These are phyloP conservation scores for Conopomorpha cramerella DNA, from an alignment of 1,140 invertebrate genomes.

Conservation along the genomic window DNA sequence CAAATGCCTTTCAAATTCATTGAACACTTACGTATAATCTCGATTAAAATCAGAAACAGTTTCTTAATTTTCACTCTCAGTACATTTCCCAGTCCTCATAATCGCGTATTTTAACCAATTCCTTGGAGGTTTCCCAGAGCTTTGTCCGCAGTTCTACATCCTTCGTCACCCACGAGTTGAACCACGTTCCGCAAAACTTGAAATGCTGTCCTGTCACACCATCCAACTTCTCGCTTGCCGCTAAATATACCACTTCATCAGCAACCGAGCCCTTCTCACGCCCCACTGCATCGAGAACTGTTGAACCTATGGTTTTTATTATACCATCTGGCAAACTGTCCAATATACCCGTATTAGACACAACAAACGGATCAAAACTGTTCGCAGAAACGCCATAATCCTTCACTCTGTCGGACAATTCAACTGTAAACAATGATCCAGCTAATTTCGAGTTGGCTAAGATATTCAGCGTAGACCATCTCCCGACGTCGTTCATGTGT, in stretches of 20 bases:
- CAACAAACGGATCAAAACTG: slow-evolving; percentile 64
- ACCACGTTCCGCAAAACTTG: slow-evolving; percentile 38
- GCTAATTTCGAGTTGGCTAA: slow-evolving; percentile 66
- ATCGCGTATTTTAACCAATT: slow-evolving; percentile 18
- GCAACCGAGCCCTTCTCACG: not conserved
- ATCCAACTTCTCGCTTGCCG: slow-evolving; percentile 45
- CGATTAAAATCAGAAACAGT: too few species aligned
- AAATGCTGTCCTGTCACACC: slow-evolving; percentile 59
- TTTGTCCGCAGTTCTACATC: slow-evolving; percentile 18
- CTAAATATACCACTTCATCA: slow-evolving; percentile 39
- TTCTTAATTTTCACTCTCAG: too few species aligned
- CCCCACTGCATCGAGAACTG: not conserved
- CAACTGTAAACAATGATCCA: slow-evolving; percentile 68
- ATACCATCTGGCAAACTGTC: slow-evolving; percentile 16
- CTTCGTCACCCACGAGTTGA: slow-evolving; percentile 15
- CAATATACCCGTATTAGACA: slow-evolving; percentile 40
- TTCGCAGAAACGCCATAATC: slow-evolving; percentile 63
- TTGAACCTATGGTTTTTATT: not conserved
- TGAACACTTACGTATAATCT: too few species aligned
- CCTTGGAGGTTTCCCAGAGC: slow-evolving; percentile 25
- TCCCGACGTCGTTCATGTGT: slow-evolving; percentile 56
- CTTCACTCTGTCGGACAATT: slow-evolving; percentile 63
- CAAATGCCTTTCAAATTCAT: too few species aligned
- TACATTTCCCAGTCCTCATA: slow-evolving; percentile 16
- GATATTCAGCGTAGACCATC: slow-evolving; percentile 61